Evolutionary conservation across 2,888 invertebrate genomes (phyloP), one percentile per base, ranked within the genome.

Genomic region (Heliconius ethilla): DNA sequence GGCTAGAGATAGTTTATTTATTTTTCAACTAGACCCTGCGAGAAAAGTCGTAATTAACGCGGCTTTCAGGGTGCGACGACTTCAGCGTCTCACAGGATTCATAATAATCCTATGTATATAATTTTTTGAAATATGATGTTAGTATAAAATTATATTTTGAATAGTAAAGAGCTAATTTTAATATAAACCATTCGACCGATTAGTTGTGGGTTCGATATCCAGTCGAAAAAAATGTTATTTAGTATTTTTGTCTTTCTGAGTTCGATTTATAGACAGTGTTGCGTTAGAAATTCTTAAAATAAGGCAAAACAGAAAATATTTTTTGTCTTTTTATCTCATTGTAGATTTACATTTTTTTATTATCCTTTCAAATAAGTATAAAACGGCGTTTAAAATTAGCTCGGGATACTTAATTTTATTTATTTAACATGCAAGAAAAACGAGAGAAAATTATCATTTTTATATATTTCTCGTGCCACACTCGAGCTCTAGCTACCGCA

Each of bases 1-100:
- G 80, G 79, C 80, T 83, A 82, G 79, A 82, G 81, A 83, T 84
- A 84, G 86, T 88, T 89, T 88, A 87, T 33, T 40, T 40, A 11
- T 90, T 90, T 89, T 89, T 85, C 83, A 87, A 87, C 87, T 86
- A 85, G 82, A 81, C 82, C 33, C 80, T 83, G 84, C 83, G 84
- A 87, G 86, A 87, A 88, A 89, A 88, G 86, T 89, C 85, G 87
- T 90, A 91, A 91, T 92, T 91, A 91, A 90, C 88, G 88, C 87
- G 88, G 88, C 88, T 89, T 89, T 89, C 88, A 87, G 75, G 77
- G 78, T 55, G 85, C 82, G 79, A 81, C 76, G 83, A 78, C 79
- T 85, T 83, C 83, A 83, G 85, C 78, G 83, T 82, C 82, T 89
- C 87, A 86, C 85, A 87, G 87, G 84, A 89, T 88, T 67, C 67